Conservation (phyloP, 2,797 vertebrate species). For the Phrynocephalus vlangalii region DNA sequence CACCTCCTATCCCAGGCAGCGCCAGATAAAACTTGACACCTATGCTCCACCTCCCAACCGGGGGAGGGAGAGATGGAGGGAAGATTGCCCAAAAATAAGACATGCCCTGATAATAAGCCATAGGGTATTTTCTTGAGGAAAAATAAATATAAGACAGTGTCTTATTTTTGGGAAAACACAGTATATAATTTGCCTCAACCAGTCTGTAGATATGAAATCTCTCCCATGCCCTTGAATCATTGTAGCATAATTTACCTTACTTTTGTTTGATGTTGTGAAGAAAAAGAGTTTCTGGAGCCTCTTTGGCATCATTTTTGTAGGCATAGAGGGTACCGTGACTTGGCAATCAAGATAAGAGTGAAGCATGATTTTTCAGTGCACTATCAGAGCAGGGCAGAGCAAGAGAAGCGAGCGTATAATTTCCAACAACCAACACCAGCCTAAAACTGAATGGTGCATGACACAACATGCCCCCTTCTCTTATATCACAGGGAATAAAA, state of each 20-base stretch:
- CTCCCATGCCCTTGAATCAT: background rate
- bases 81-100: no score
- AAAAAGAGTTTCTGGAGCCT: background rate
- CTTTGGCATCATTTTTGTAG: conserved; percentile 44
- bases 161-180: no score
- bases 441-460: conserved; percentile 45
- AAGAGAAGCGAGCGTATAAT: background rate
- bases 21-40: no score
- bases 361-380: conserved; percentile 65
- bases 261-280: rapidly evolving
- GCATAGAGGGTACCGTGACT: conserved; percentile 63
- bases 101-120: no score
- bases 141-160: no score
- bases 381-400: background rate
- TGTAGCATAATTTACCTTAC: background rate
- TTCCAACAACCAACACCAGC: conserved; percentile 35
- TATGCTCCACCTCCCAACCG: no score
- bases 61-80: no score
- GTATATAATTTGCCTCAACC: background rate
- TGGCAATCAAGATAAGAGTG: conserved; percentile 72
- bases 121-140: no score
- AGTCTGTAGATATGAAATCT: conserved; percentile 7
- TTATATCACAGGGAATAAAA: conserved; percentile 43
- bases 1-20: no score
- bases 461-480: conserved; percentile 65